These are phyloP conservation scores for Temnothorax rugatulus DNA, from an alignment of 2,888 invertebrate genomes.

Conservation along the genomic window DNA sequence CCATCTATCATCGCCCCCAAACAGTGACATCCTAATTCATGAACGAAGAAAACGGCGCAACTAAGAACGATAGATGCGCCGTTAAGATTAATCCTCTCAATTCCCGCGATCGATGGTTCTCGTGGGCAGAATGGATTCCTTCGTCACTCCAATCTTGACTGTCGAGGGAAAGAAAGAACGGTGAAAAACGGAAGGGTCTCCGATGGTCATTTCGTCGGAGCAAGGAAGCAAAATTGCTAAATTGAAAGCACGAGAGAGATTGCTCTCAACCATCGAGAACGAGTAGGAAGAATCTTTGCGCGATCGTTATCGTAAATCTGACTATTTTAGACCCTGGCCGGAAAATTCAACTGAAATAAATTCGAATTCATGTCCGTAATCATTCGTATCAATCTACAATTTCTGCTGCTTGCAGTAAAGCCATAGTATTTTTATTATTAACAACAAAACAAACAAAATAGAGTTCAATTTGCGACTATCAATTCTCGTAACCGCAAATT, in stretches of 20 bases:
- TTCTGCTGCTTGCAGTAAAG: not conserved
- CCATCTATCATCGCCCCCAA: slow-evolving; percentile 73
- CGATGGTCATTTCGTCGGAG: slow-evolving; percentile 58
- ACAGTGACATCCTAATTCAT: slow-evolving; percentile 62
- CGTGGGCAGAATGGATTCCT: slow-evolving; percentile 57
- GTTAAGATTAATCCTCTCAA: slow-evolving; percentile 79
- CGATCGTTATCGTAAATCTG: slow-evolving; percentile 46
- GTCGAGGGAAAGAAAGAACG: slow-evolving; percentile 55
- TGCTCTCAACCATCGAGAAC: slow-evolving; percentile 45
- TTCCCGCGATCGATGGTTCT: slow-evolving; percentile 69
- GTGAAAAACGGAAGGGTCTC: slow-evolving; percentile 62
- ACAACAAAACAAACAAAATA: slow-evolving; percentile 13
- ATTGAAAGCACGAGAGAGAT: slow-evolving; percentile 61
- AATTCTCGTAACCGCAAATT: slow-evolving; percentile 12
- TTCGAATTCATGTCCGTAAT: not conserved
- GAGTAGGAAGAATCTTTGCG: slow-evolving; percentile 42
- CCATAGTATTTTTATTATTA: not conserved
- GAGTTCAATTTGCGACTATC: slow-evolving; percentile 18
- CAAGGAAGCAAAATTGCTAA: slow-evolving; percentile 62
- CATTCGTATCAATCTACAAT: slow-evolving; percentile 2
- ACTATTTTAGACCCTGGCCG: slow-evolving; percentile 23
- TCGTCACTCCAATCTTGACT: slow-evolving; percentile 73
- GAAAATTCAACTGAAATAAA: slow-evolving; percentile 21
- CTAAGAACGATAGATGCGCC: slow-evolving; percentile 76
- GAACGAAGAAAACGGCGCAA: slow-evolving; percentile 58